Conservation (phyloP, 2,113 vertebrate species). For the Larimichthys crocea region DNA sequence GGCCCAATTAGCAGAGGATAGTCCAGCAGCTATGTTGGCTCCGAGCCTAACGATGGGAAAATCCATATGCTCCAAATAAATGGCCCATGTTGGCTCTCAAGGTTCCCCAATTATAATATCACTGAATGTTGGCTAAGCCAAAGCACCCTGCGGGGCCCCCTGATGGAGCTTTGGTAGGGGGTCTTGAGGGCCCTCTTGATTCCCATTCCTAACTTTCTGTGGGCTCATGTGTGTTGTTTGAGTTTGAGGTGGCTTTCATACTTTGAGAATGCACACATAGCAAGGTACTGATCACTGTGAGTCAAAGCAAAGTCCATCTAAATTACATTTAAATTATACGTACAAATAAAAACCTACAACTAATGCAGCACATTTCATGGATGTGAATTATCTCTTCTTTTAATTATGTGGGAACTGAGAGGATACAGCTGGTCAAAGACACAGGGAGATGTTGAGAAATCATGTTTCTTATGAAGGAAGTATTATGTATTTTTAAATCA, state of each 20-base stretch:
- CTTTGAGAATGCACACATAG: conserved; percentile 1
- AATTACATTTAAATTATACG: neutral
- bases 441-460: neutral
- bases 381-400: neutral
- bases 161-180: conserved; percentile 49
- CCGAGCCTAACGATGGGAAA: conserved; percentile 79
- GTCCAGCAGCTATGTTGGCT: conserved; percentile 80
- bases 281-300: neutral
- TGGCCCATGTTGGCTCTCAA: conserved; percentile 69
- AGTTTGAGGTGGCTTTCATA: conserved; percentile 19
- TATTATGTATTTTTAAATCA: too few relatives aligned
- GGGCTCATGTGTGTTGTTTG: conserved; percentile 19
- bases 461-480: too few relatives aligned
- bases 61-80: conserved; percentile 85
- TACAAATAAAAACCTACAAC: too few relatives aligned
- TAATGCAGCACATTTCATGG: neutral
- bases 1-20: conserved; percentile 80
- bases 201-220: conserved; percentile 42
- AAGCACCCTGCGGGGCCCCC: conserved; percentile 61
- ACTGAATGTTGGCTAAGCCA: conserved; percentile 63
- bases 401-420: neutral
- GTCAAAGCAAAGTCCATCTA: neutral
- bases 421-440: neutral
- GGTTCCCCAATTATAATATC: conserved; percentile 78
- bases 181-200: conserved; percentile 46